phyloP scores from a whole-genome alignment of 2,797 vertebrate species.

The Taenioides sp. region DNA sequence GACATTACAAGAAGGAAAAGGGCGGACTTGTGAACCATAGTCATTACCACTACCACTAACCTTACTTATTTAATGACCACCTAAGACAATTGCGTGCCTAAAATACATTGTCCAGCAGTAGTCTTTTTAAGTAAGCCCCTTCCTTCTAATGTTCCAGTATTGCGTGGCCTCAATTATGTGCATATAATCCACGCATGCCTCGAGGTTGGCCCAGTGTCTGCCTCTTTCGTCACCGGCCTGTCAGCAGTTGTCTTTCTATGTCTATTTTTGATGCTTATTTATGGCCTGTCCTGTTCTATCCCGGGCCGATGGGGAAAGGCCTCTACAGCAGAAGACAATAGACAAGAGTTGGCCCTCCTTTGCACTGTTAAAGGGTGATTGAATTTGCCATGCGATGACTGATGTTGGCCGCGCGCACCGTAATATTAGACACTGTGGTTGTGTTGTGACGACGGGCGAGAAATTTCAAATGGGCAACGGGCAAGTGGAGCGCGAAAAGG shows the following conservation, averaged over 20 bases:
- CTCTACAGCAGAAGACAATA: constrained; percentile 76
- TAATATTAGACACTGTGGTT: constrained; percentile 65
- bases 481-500: constrained; percentile 51
- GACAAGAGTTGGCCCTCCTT: constrained; percentile 71
- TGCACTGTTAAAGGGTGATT: constrained; percentile 61
- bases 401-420: constrained; percentile 59
- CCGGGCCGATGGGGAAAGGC: constrained; percentile 41
- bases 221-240: constrained; percentile 81
- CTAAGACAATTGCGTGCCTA: constrained; percentile 15
- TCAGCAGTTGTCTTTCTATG: constrained; percentile 88
- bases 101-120: constrained; percentile 10
- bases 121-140: constrained; percentile 17
- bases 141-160: constrained; percentile 81
- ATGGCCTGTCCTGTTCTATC: constrained; percentile 80
- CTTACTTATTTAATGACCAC: constrained; percentile 2
- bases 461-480: constrained; percentile 60
- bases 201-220: constrained; percentile 83
- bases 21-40: neutral
- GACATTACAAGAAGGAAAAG: too few species aligned
- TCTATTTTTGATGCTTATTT: constrained; percentile 90
- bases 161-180: constrained; percentile 87
- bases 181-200: constrained; percentile 85
- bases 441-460: constrained; percentile 64
- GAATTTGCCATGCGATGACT: constrained; percentile 65
- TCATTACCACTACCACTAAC: neutral